phyloP scores from a whole-genome alignment of 2,888 invertebrate species.

The Campopleginae sp. region DNA sequence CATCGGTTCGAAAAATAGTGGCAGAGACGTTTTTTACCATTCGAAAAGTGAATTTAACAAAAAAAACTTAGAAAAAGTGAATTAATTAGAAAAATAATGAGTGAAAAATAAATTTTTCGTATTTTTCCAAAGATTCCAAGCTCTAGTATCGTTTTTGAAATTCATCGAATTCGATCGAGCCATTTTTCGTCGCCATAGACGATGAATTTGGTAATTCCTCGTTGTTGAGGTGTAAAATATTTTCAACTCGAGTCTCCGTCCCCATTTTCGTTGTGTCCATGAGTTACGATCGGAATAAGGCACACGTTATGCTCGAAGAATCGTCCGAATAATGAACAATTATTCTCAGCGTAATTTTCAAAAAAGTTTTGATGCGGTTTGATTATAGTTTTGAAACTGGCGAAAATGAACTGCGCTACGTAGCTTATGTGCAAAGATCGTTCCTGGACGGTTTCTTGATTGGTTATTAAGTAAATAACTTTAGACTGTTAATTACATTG shows the following conservation, averaged over 20 bases:
- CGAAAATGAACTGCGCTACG: conserved; percentile 54
- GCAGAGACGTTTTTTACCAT: too few relatives aligned
- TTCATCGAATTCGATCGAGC: too few relatives aligned
- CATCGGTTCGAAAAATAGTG: too few relatives aligned
- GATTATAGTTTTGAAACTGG: conserved; percentile 15
- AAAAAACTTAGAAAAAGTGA: too few relatives aligned
- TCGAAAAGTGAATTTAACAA: too few relatives aligned
- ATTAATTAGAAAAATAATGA: too few relatives aligned
- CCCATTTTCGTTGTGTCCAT: conserved; percentile 17
- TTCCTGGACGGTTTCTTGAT: conserved; percentile 61
- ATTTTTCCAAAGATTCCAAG: too few relatives aligned
- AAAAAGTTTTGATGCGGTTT: background rate
- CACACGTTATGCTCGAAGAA: conserved; percentile 60
- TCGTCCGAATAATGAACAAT: conserved; percentile 17
- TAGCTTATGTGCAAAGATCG: conserved; percentile 50
- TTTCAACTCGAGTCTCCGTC: background rate
- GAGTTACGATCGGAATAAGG: conserved; percentile 69
- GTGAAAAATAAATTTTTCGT: too few relatives aligned
- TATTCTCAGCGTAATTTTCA: conserved; percentile 17
- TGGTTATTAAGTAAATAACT: conserved; percentile 39
- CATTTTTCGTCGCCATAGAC: background rate
- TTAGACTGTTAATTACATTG: conserved; percentile 36
- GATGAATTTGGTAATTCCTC: background rate
- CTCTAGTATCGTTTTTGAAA: too few relatives aligned
- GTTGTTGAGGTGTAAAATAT: background rate